Percentiles rank a stretch among this genome's conserved stretches.
These are phyloP conservation scores for Platygyra sinensis DNA, from an alignment of 64 coral and sea anemone genomes.

Conservation along the genomic window DNA sequence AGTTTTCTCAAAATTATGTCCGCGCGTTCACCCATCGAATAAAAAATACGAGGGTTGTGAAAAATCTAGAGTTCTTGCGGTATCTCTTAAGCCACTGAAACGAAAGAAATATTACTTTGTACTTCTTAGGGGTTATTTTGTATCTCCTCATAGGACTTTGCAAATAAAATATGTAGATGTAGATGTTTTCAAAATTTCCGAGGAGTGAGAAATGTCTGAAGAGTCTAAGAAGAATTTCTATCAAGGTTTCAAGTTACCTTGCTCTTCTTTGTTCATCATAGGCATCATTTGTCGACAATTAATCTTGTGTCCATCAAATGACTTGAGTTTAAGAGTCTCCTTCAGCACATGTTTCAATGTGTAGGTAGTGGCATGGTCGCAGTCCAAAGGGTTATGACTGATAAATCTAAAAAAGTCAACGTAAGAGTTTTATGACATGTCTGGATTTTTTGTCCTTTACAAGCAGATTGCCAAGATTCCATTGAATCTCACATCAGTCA, in stretches of 20 bases:
- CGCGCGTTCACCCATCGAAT: too few relatives aligned
- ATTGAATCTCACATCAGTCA: neutral
- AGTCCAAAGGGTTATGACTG: conserved; percentile 28
- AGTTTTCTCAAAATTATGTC: too few relatives aligned
- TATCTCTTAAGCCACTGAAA: too few relatives aligned
- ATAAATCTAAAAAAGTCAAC: neutral
- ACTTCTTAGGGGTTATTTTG: too few relatives aligned
- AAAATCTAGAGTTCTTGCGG: neutral
- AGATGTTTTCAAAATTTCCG: too few relatives aligned
- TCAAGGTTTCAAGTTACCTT: neutral
- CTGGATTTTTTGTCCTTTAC: too few relatives aligned
- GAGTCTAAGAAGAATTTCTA: neutral
- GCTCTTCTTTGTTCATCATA: neutral
- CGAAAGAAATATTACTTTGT: too few relatives aligned
- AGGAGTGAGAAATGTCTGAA: neutral
- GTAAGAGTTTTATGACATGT: neutral
- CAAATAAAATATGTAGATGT: too few relatives aligned
- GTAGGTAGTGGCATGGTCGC: neutral
- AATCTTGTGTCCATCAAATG: conserved; percentile 41
- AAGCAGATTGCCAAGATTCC: neutral
- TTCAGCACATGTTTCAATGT: conserved; percentile 4
- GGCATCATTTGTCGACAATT: conserved; percentile 20
- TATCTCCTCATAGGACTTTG: too few relatives aligned
- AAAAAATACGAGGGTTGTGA: too few relatives aligned
- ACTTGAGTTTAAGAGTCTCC: conserved; percentile 5